Base-by-base conservation (phyloP, 2,888 invertebrate genomes). In the Synanthedon myopaeformis region DNA sequence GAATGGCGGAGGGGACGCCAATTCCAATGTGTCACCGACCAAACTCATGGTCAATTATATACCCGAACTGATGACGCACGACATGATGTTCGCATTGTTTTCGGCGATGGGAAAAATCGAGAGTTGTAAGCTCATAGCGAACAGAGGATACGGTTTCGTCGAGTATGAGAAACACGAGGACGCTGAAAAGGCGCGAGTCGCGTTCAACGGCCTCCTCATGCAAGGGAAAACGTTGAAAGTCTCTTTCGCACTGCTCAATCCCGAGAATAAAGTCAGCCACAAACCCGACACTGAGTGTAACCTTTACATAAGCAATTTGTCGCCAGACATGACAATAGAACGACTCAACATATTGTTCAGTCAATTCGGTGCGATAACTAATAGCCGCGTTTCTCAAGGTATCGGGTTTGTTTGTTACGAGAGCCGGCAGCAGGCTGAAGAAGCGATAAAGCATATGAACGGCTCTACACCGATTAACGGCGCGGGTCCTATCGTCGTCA, bases 11-110 rank as follows among this genome's bases (percentile, higher is more conserved):
- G 88, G 85, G 79, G 88, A 84, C 84, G 86, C 83, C 66, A 76
- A 70, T 69, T 75, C 74, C 77, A 88, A 87, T 85, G 87, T 88
- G 88, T 88, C 88, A 80, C 84, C 86, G 70, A 88, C 88, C 69
- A 88, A 88, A 76, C 86, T 88, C 79, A 88, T 88, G 88, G 88
- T 88, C 71, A 88, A 88, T 78, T 88, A 88, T 71, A 88, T 88
- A 64, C 88, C 88, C 53, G 88, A 88, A 69, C 64, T 87, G 75
- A 88, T 88, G 88, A 88, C 86, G 72, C 82, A 87, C 60, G 88
- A 88, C 61, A 88, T 87, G 86, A 88, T 88, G 88, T 88, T 87
- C 68, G 86, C 88, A 63, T 75, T 88, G 60, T 88, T 88, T 75
- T 87, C 88, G 52, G 88, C 88, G 42, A 87, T 87, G 84, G 88